Conservation (phyloP, 2,888 invertebrate species). For the Microctonus hyperodae region DNA sequence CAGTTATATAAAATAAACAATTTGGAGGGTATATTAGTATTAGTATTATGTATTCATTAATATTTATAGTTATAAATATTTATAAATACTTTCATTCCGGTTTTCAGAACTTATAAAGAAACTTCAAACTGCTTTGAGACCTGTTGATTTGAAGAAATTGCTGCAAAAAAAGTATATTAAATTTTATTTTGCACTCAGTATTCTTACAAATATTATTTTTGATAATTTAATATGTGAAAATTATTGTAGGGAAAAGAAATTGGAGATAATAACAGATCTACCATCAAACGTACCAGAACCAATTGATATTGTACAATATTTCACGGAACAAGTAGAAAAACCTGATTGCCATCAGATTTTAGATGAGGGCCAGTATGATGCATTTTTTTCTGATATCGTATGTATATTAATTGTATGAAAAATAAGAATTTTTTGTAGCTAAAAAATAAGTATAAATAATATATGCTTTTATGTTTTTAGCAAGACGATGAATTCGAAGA, state of each 20-base stretch:
- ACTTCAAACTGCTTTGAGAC: not conserved
- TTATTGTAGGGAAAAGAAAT: not conserved
- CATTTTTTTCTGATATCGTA: no score
- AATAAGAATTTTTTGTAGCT: no score
- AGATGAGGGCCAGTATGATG: no score
- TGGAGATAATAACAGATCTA: not conserved
- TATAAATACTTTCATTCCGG: not conserved
- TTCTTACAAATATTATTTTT: no score
- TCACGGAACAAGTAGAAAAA: not conserved
- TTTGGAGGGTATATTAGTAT: slow-evolving; percentile 36
- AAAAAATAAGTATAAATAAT: no score
- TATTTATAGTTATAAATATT: not conserved
- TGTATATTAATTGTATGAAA: no score
- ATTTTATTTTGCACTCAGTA: no score
- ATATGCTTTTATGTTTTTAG: not conserved
- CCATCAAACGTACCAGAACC: not conserved
- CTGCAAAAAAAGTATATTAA: not conserved
- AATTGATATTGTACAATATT: no score
- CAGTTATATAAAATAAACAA: slow-evolving; percentile 34
- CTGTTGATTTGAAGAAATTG: not conserved
- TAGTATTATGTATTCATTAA: not conserved
- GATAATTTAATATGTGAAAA: no score
- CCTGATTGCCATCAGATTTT: not conserved
- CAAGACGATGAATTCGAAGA: not conserved
- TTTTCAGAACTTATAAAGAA: slow-evolving; percentile 21